phyloP scores from a whole-genome alignment of 92 coral and sea anemone species.

The Actinernus sp. region DNA sequence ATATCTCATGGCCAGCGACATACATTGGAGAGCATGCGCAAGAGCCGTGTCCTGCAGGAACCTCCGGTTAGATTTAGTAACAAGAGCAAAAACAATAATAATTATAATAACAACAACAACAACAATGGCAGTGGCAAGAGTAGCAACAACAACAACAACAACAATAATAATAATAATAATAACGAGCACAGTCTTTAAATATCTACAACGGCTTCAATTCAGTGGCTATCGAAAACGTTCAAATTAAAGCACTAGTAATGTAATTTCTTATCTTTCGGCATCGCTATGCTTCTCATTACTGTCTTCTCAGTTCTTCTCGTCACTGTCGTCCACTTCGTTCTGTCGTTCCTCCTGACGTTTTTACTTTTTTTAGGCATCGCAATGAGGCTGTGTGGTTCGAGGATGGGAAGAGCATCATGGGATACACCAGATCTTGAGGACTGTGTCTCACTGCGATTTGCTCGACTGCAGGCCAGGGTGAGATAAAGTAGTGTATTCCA shows the following conservation, averaged over 20 bases:
- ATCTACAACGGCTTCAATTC: no score
- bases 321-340: no score
- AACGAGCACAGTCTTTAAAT: no score
- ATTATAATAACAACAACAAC: no score
- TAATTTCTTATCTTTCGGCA: no score
- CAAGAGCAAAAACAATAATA: neutral
- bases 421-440: slow-evolving; percentile 66
- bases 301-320: no score
- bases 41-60: slow-evolving; percentile 24
- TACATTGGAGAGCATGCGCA: slow-evolving; percentile 17
- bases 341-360: neutral
- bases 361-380: slow-evolving; percentile 48
- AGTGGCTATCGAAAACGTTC: no score
- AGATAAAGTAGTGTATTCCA: neutral
- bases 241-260: no score
- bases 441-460: slow-evolving; percentile 71
- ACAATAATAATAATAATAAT: no score
- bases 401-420: slow-evolving; percentile 69
- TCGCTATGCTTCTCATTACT: no score
- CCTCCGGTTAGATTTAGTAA: slow-evolving; percentile 11
- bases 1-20: slow-evolving; percentile 14
- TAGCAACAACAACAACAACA: no score
- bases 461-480: slow-evolving; percentile 59
- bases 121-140: no score
- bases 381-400: slow-evolving; percentile 29